These are phyloP conservation scores for Ecliptopera silaceata DNA, from an alignment of 2,888 invertebrate species.

Conservation along the genomic window DNA sequence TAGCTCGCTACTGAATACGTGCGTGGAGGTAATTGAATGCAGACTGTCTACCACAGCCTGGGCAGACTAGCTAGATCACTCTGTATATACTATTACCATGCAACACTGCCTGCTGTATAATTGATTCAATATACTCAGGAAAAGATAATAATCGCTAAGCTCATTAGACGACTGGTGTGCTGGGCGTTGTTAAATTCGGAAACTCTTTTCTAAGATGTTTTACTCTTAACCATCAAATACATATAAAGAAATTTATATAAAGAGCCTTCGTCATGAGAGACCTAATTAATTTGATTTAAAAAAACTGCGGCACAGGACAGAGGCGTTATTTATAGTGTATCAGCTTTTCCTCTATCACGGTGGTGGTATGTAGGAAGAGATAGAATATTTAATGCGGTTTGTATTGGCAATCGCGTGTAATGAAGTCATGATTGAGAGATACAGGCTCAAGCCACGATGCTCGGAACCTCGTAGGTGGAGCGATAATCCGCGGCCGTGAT, in stretches of 20 bases:
- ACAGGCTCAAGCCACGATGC: slow-evolving; percentile 13
- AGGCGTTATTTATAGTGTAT: background rate
- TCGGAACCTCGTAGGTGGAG: slow-evolving; percentile 14
- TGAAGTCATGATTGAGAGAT: slow-evolving; percentile 35
- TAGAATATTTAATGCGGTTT: slow-evolving; percentile 35
- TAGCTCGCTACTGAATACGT: slow-evolving; percentile 41
- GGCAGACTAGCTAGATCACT: background rate
- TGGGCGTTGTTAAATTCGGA: too few relatives aligned
- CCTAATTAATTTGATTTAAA: background rate
- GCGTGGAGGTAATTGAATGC: slow-evolving; percentile 50
- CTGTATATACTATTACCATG: background rate
- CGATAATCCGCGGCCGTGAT: slow-evolving; percentile 15
- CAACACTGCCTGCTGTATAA: background rate
- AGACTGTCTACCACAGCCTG: slow-evolving; percentile 18
- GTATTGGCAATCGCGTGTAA: slow-evolving; percentile 34
- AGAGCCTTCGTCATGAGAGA: too few relatives aligned
- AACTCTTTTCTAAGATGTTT: too few relatives aligned
- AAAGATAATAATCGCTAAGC: background rate
- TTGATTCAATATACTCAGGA: background rate
- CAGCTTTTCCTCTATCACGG: slow-evolving; percentile 14
- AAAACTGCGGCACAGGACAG: background rate
- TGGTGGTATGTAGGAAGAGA: slow-evolving; percentile 30
- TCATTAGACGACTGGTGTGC: too few relatives aligned
- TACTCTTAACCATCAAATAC: too few relatives aligned
- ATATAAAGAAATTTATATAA: too few relatives aligned